phyloP scores from a whole-genome alignment of 2,888 invertebrate species.

The Poecilus cupreus region DNA sequence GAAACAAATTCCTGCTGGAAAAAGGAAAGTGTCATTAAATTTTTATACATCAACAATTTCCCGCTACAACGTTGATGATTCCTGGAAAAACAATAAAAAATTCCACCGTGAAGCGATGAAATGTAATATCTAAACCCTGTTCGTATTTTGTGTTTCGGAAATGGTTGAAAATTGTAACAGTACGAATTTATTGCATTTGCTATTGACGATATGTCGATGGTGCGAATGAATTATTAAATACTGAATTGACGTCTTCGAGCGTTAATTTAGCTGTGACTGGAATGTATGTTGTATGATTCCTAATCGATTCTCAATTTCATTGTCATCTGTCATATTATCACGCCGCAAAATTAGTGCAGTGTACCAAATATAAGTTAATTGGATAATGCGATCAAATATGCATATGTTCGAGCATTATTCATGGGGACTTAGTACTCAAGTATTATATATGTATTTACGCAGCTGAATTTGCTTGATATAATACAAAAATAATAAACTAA shows the following conservation, averaged over 20 bases:
- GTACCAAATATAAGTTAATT: conserved; percentile 15
- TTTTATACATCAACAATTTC: neutral
- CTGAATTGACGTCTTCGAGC: conserved; percentile 21
- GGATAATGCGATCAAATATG: conserved; percentile 4
- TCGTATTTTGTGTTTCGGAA: neutral
- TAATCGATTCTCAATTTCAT: conserved; percentile 13
- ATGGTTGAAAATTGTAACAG: neutral
- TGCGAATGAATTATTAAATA: conserved; percentile 7
- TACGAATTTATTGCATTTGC: neutral
- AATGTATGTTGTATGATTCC: neutral
- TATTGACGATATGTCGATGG: neutral
- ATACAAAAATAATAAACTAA: no score
- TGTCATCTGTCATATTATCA: conserved; percentile 10
- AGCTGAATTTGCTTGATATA: neutral
- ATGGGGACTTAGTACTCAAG: neutral
- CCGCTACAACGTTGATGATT: neutral
- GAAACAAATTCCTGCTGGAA: neutral
- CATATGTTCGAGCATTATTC: neutral
- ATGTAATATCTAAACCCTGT: neutral
- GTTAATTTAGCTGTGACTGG: conserved; percentile 13
- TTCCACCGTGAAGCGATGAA: neutral
- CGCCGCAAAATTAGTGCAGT: neutral
- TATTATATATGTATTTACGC: neutral
- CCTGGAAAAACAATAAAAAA: neutral
- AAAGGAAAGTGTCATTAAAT: neutral